Evolutionary conservation across 2,797 vertebrate species (phyloP).

Genomic region (Malacoraja senta): DNA sequence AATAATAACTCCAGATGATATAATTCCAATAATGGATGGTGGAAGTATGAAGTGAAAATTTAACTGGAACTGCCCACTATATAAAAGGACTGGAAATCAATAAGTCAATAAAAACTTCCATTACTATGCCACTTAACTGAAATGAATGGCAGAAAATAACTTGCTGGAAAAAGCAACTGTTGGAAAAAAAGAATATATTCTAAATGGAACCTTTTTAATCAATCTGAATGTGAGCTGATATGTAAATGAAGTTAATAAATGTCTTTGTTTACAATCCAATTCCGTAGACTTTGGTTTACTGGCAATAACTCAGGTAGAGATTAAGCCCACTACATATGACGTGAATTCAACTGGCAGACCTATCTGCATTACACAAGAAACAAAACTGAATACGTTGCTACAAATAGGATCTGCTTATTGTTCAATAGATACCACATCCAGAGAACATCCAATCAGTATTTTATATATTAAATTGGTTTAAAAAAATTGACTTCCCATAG

Average conservation of each 20-base stretch:
- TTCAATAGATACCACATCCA: background rate
- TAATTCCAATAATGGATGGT: background rate
- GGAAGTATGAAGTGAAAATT: background rate
- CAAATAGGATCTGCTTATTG: background rate
- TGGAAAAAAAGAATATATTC: background rate
- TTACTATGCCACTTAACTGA: background rate
- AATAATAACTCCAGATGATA: background rate
- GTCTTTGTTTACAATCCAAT: background rate
- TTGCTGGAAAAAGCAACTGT: background rate
- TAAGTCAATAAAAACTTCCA: slow-evolving; percentile 7
- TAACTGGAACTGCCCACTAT: background rate
- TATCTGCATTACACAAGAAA: background rate
- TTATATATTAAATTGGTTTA: background rate
- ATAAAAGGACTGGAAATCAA: background rate
- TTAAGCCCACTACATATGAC: background rate
- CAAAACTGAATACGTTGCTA: background rate
- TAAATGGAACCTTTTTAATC: background rate
- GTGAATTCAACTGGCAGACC: background rate
- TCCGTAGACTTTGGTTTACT: background rate
- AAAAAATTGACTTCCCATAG: background rate
- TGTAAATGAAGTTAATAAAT: background rate
- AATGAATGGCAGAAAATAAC: background rate
- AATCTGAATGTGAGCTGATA: background rate
- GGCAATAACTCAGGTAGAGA: background rate
- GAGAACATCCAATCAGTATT: background rate